phyloP scores from a whole-genome alignment of 2,113 vertebrate species.

The Crotalus tigris region DNA sequence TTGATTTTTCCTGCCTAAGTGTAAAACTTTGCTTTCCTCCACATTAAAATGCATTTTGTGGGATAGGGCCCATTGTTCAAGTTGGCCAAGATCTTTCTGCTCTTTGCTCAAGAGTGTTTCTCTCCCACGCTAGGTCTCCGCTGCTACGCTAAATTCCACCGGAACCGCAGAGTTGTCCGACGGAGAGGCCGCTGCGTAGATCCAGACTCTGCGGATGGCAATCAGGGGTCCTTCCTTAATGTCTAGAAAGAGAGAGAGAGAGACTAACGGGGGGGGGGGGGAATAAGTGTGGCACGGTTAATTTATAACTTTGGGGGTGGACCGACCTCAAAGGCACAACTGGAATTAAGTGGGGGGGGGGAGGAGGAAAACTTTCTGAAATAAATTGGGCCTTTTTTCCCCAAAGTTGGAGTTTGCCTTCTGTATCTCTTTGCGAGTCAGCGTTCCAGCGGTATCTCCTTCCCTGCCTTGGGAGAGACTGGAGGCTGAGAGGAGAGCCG shows the following conservation, averaged over 20 bases:
- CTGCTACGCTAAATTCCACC: slow-evolving; percentile 96
- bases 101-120: too few species aligned
- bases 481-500: too few species aligned
- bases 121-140: slow-evolving; percentile 77
- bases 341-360: neutral
- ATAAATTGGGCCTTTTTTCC: neutral
- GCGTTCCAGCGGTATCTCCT: accelerated
- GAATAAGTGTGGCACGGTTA: slow-evolving; percentile 9
- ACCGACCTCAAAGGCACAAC: neutral
- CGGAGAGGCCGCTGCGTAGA: slow-evolving; percentile 93
- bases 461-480: accelerated
- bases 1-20: too few species aligned
- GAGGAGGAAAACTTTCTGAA: neutral
- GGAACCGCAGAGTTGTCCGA: slow-evolving; percentile 89
- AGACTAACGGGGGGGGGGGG: neutral
- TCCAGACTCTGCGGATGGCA: slow-evolving; percentile 80
- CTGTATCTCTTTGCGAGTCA: neutral
- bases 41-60: too few species aligned
- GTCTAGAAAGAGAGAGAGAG: slow-evolving; percentile 64
- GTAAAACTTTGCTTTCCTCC: too few species aligned
- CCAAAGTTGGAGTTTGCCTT: neutral
- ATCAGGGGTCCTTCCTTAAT: slow-evolving; percentile 93
- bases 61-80: too few species aligned
- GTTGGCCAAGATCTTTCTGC: too few species aligned
- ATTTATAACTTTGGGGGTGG: slow-evolving; percentile 23